These are phyloP conservation scores for Corynorhinus townsendii DNA, from an alignment of 2,113 vertebrate genomes.

Conservation along the genomic window DNA sequence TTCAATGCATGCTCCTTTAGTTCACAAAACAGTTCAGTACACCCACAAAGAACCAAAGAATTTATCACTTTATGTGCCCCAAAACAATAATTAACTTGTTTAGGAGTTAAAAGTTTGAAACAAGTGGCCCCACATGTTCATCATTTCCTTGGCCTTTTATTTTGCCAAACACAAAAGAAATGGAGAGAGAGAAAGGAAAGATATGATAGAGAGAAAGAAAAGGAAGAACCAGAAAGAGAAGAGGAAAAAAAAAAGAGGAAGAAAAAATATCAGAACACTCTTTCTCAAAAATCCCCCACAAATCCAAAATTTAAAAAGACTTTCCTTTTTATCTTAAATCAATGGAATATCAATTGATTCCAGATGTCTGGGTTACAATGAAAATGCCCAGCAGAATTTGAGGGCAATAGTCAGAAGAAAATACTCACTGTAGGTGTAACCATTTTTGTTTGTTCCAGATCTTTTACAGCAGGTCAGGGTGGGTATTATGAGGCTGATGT, in stretches of 20 bases:
- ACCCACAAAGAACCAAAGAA: constrained; percentile 71
- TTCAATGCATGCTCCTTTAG: constrained; percentile 70
- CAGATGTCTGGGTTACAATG: constrained; percentile 55
- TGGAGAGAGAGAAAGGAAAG: background rate
- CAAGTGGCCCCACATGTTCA: constrained; percentile 68
- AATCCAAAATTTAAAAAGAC: constrained; percentile 50
- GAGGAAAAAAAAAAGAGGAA: background rate
- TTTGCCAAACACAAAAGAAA: constrained; percentile 40
- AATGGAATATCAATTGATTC: constrained; percentile 69
- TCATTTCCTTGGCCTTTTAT: constrained; percentile 50
- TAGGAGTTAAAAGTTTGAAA: constrained; percentile 70
- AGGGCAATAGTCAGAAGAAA: constrained; percentile 71
- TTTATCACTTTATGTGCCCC: constrained; percentile 71
- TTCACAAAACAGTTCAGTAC: constrained; percentile 72
- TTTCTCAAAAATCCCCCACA: constrained; percentile 54
- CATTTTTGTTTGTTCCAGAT: constrained; percentile 71
- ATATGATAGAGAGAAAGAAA: background rate
- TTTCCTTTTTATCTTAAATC: constrained; percentile 71
- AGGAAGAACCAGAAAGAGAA: background rate
- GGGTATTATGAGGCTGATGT: constrained; percentile 69
- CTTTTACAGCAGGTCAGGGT: constrained; percentile 76
- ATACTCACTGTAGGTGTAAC: constrained; percentile 77
- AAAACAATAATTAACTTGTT: constrained; percentile 74
- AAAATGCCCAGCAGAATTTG: constrained; percentile 43
- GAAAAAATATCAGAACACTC: background rate